phyloP scores from a whole-genome alignment of 2,797 vertebrate species.

The Melanotaenia nigrans region DNA sequence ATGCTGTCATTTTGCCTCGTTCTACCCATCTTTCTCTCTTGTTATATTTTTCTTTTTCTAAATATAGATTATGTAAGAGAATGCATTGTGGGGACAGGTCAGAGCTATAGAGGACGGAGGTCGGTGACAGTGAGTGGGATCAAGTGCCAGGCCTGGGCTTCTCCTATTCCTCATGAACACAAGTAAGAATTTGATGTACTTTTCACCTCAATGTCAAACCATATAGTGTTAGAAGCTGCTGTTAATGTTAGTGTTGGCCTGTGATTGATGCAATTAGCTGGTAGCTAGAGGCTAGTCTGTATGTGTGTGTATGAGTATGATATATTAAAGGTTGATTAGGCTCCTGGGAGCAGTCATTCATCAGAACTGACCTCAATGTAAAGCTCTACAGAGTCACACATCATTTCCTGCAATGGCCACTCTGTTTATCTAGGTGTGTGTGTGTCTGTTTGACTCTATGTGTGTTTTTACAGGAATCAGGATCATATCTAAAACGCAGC shows the following conservation, averaged over 20 bases:
- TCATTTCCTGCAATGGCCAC: conserved; percentile 66
- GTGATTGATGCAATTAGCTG: conserved; percentile 58
- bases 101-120: conserved; percentile 91
- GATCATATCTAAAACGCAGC: conserved; percentile 47
- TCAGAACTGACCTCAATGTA: conserved; percentile 74
- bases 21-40: conserved; percentile 8
- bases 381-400: conserved; percentile 64
- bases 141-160: conserved; percentile 93
- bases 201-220: conserved; percentile 51
- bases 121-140: conserved; percentile 91
- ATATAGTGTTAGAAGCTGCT: conserved; percentile 36
- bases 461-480: conserved; percentile 45
- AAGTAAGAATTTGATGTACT: conserved; percentile 85
- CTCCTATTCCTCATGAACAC: conserved; percentile 95
- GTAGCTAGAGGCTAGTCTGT: conserved; percentile 56
- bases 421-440: conserved; percentile 63
- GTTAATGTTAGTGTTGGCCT: conserved; percentile 50
- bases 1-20: conserved; percentile 19
- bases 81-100: conserved; percentile 93
- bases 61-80: conserved; percentile 90
- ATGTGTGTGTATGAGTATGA: conserved; percentile 56
- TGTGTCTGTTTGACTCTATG: conserved; percentile 19
- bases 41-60: conserved; percentile 22
- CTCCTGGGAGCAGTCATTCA: conserved; percentile 71
- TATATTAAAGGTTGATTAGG: conserved; percentile 74